These are phyloP conservation scores for Melanostoma mellinum DNA, from an alignment of 2,888 invertebrate genomes.

Conservation along the genomic window DNA sequence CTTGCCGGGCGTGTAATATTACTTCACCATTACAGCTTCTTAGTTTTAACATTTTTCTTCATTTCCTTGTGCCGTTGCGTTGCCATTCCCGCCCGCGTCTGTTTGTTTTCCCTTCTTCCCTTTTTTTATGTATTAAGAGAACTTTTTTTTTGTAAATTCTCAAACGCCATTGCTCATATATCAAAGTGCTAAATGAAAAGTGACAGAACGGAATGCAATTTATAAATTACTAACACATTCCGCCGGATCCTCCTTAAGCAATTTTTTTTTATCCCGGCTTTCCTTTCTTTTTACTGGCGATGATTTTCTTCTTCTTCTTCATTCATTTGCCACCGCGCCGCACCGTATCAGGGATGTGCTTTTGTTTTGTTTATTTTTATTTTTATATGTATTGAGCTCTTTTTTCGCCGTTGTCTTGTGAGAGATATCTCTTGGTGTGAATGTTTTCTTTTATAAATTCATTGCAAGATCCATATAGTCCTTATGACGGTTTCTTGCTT, in stretches of 20 bases:
- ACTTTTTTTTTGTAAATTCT: conserved; percentile 51
- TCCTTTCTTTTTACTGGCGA: not conserved
- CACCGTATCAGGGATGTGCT: conserved; percentile 10
- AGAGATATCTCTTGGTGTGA: conserved; percentile 19
- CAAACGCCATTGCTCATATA: conserved; percentile 75
- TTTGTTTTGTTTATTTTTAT: conserved; percentile 48
- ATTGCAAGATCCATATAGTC: conserved; percentile 40
- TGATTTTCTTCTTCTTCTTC: conserved; percentile 12
- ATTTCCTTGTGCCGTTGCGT: not conserved
- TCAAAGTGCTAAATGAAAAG: conserved; percentile 79
- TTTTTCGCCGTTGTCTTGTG: conserved; percentile 15
- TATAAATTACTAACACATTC: conserved; percentile 78
- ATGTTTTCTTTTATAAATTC: conserved; percentile 37
- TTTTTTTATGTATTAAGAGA: too few relatives aligned
- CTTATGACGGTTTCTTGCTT: conserved; percentile 36
- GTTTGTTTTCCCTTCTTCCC: not conserved
- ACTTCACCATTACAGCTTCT: conserved; percentile 38
- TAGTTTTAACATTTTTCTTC: conserved; percentile 41
- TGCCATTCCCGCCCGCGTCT: not conserved
- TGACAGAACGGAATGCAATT: conserved; percentile 80
- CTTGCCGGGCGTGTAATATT: conserved; percentile 50
- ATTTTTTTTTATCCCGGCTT: not conserved
- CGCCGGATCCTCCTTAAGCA: conserved; percentile 58
- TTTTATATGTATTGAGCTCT: conserved; percentile 11
- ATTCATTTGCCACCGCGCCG: conserved; percentile 24